Conservation (phyloP, 2,888 invertebrate genomes). For the Idaea aversata region DNA sequence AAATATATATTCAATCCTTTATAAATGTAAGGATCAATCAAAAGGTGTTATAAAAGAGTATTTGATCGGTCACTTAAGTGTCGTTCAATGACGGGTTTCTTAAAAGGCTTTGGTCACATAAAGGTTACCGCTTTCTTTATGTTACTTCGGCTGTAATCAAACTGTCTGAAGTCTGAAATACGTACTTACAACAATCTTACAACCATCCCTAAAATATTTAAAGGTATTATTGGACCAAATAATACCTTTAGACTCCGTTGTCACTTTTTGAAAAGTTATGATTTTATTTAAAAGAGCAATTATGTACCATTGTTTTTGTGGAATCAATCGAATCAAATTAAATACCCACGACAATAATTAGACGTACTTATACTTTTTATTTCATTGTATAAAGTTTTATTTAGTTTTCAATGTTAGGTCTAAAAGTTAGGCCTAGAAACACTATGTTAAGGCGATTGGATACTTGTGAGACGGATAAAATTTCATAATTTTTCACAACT, state of each 20-base stretch:
- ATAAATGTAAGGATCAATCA: neutral
- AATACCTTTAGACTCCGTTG: neutral
- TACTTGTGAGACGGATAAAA: neutral
- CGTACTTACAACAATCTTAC: too few species aligned
- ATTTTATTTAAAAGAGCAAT: neutral
- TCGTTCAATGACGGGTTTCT: neutral
- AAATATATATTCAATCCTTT: neutral
- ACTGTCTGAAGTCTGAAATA: neutral
- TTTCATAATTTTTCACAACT: neutral
- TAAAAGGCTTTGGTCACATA: neutral
- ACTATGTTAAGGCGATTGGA: neutral
- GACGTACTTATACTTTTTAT: conserved; percentile 45
- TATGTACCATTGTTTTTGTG: neutral
- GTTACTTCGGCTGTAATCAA: neutral
- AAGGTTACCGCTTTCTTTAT: too few species aligned
- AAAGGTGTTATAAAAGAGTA: neutral
- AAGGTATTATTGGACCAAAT: neutral
- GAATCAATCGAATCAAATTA: conserved; percentile 36
- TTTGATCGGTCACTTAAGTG: neutral
- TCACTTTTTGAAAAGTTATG: neutral
- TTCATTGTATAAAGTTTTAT: conserved; percentile 17
- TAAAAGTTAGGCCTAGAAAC: neutral
- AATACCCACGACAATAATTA: conserved; percentile 73
- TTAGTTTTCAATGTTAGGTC: neutral
- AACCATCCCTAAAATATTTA: neutral